A percentile compares a stretch with the other conserved stretches of the same genome.
Conservation (phyloP, 1,140 invertebrate genomes). For the Dinoponera quadriceps region DNA sequence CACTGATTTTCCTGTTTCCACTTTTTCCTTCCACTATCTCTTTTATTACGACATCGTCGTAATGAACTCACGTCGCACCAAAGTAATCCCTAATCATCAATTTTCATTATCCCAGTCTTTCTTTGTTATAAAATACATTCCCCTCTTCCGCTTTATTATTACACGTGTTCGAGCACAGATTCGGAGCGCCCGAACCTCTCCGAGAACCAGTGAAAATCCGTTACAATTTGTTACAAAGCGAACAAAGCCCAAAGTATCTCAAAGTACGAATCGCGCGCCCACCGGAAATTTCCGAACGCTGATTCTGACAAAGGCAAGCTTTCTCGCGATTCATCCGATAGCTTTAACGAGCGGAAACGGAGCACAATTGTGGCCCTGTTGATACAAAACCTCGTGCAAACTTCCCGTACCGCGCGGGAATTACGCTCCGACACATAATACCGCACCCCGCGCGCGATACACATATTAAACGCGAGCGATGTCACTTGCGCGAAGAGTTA, state of each 20-base stretch:
- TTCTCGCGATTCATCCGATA: neutral
- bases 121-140: too few species aligned
- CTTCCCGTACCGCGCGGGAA: neutral
- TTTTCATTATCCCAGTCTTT: too few species aligned
- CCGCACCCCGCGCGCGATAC: neutral
- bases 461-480: constrained; percentile 21
- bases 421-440: constrained; percentile 27
- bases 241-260: neutral
- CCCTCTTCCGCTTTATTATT: too few species aligned
- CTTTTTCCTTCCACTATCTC: too few species aligned
- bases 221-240: neutral
- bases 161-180: too few species aligned
- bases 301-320: neutral
- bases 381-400: constrained; percentile 21
- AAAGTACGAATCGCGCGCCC: neutral
- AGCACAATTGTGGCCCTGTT: constrained; percentile 13
- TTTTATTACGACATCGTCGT: too few species aligned
- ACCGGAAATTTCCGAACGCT: neutral
- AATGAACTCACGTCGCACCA: too few species aligned
- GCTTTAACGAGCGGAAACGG: constrained; percentile 33
- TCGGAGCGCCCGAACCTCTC: too few species aligned
- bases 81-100: too few species aligned
- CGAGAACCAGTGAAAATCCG: neutral
- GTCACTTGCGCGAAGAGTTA: neutral
- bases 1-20: too few species aligned